Base-by-base conservation (phyloP, 2,113 vertebrate genomes). In the Saccopteryx bilineata region DNA sequence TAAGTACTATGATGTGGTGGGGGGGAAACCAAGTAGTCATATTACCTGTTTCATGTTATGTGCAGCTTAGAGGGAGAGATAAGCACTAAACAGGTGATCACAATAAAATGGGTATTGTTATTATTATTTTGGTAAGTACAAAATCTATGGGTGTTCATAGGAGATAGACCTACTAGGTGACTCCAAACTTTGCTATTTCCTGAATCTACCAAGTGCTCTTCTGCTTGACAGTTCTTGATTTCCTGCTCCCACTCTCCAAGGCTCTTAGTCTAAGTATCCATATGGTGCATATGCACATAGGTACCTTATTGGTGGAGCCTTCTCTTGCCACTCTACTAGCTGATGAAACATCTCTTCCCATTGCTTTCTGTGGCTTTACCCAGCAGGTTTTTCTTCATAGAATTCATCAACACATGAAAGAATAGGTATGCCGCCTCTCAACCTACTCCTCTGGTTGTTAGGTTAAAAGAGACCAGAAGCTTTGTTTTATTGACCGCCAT, bases 321-420 rank as follows among this genome's bases (percentile, higher is more conserved):
- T 93, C 91, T 69, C 66, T 9, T 61, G 7, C 5, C 52, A 33
- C 9, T 46, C 10, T 21, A 31, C 31, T 65, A 63, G 82, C 92
- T 56, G 18, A 66, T 18, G 5, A 1, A 69, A 19, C 24, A 63
- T 89, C 5, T 26, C 1, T 95, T 48, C 48, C 65, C 9, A 21
- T 24, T 39, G 65, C 12, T 75, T 79, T 84, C 69, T 83, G 4
- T 92, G 48, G 60, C 7, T 60, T 60, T 71, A 86, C 8, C 28
- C 24, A 52, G 2, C 61, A 28, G 6, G 63, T 79, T 86, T 92
- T 75, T 91, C 68, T 75, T 85, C 68, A 60, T 13, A 60, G 31
- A 90, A 91, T 24, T 89, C 11, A 86, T 76, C 26, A 78, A 60
- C 5, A 39, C 2, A 13, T 31, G 50, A 97, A 95, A 85, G 17